Percentiles rank a stretch among this genome's conserved stretches.
These are phyloP conservation scores for Mya arenaria DNA, from an alignment of 1,140 invertebrate species.

Conservation along the genomic window DNA sequence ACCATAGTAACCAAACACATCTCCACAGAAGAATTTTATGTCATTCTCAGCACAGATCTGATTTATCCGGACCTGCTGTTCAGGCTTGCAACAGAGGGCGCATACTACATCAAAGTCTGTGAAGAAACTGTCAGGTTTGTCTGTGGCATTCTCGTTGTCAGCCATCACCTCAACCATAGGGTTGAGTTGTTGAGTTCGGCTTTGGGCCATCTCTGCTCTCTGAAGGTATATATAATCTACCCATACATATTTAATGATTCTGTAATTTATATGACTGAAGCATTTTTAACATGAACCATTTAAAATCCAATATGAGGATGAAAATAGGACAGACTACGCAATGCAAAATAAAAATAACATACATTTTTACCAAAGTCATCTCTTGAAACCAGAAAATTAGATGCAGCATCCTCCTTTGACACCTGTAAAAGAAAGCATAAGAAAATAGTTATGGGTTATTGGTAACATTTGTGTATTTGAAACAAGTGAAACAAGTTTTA, in stretches of 20 bases:
- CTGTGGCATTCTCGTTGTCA: slow-evolving; percentile 85
- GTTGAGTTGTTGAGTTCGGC: slow-evolving; percentile 91
- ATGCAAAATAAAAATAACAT: slow-evolving; percentile 58
- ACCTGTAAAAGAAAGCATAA: slow-evolving; percentile 83
- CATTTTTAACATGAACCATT: too few relatives aligned
- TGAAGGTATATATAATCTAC: too few relatives aligned
- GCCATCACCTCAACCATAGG: slow-evolving; percentile 93
- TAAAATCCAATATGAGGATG: too few relatives aligned
- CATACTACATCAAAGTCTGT: slow-evolving; percentile 92
- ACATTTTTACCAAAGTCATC: slow-evolving; percentile 80
- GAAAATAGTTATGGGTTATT: too few relatives aligned
- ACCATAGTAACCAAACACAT: slow-evolving; percentile 97
- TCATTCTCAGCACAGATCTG: slow-evolving; percentile 89
- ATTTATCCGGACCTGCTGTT: slow-evolving; percentile 89
- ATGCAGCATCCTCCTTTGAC: slow-evolving; percentile 87
- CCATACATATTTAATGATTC: too few relatives aligned
- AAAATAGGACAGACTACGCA: slow-evolving; percentile 3
- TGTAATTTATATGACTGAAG: too few relatives aligned
- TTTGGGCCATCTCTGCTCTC: slow-evolving; percentile 91
- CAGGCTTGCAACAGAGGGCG: slow-evolving; percentile 88
- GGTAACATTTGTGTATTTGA: too few relatives aligned
- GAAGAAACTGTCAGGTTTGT: slow-evolving; percentile 87
- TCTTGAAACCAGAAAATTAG: slow-evolving; percentile 87
- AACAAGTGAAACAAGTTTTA: too few relatives aligned
- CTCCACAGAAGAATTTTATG: slow-evolving; percentile 93